Base-by-base conservation (phyloP, 2,797 vertebrate species). In the Lerista edwardsae region DNA sequence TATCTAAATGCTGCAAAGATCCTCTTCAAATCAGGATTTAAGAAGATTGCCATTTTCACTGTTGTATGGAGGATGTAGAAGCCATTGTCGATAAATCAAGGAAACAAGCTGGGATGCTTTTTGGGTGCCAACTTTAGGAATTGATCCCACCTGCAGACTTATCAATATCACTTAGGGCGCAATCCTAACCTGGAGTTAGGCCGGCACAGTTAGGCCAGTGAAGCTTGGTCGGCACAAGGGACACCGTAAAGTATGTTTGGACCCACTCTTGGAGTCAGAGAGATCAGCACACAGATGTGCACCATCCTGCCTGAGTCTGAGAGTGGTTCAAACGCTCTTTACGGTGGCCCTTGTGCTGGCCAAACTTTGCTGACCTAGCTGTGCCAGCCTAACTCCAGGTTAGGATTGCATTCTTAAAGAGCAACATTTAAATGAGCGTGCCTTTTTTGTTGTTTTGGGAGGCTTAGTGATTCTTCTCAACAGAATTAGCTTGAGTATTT, bases 11-110 rank as follows among this genome's bases (percentile, higher is more conserved):
- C 87, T 90, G 83, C 78, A 88, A 88, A 91, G 73, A 94, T 88
- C 88, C 91, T 91, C 79, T 92, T 88, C 88, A 95, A 93, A 93
- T 94, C 93, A 86, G 84, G 91, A 88, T 90, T 90, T 96, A 95
- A 96, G 96, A 93, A 95, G 92, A 94, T 93, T 91, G 90, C 87
- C 94, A 88, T 90, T 97, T 95, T 92, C 93, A 94, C 92, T 93
- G 83, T 90, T 95, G 88, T 88, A 91, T 94, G 90, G 3, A 29
- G 88, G 92, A 91, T 88, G 92, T 87, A 85, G 93, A 94, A 93
- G 80, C 77, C 86, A 82, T 90, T 95, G 91, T 94, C 94, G 89
- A 95, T 96, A 96, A 95, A 96, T 95, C 92, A 92, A 84, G 84
- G 79, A 91, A 95, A 93, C 34, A 93, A 95, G 81, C 90, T 87